Conservation (phyloP, 2,888 invertebrate genomes). For the Dastarcus helophoroides region DNA sequence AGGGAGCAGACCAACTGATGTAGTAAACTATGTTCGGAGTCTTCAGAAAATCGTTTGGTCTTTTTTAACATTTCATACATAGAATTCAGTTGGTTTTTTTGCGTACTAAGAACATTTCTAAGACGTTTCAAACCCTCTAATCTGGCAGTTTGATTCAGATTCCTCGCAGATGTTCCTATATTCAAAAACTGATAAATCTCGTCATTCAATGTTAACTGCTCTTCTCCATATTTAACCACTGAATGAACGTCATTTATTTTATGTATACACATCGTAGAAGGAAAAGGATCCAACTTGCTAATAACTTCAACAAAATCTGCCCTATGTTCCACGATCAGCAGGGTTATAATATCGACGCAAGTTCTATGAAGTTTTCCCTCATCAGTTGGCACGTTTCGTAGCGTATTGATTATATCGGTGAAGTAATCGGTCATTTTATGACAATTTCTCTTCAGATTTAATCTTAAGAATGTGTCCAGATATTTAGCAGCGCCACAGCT, state of each 20-base stretch:
- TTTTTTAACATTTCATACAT: slow-evolving; percentile 44
- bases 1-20: slow-evolving; percentile 52
- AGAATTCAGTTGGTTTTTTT: slow-evolving; percentile 42
- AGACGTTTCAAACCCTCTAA: slow-evolving; percentile 45
- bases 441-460: too few relatives aligned
- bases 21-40: slow-evolving; percentile 48
- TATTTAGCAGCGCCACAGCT: slow-evolving; percentile 31
- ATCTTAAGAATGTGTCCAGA: slow-evolving; percentile 37
- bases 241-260: slow-evolving; percentile 29
- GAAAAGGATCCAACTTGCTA: slow-evolving; percentile 41
- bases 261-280: slow-evolving; percentile 31
- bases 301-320: slow-evolving; percentile 38
- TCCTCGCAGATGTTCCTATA: slow-evolving; percentile 27
- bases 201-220: slow-evolving; percentile 27
- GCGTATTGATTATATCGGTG: slow-evolving; percentile 21
- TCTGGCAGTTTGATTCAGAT: slow-evolving; percentile 29
- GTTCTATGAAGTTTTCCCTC: neutral
- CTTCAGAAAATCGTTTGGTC: slow-evolving; percentile 52
- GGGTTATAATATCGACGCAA: slow-evolving; percentile 36
- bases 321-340: slow-evolving; percentile 43
- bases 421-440: neutral
- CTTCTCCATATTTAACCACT: slow-evolving; percentile 27
- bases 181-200: slow-evolving; percentile 43
- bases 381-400: slow-evolving; percentile 30
- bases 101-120: slow-evolving; percentile 40